These are phyloP conservation scores for Iguana delicatissima DNA, from an alignment of 2,797 vertebrate genomes.

Conservation along the genomic window DNA sequence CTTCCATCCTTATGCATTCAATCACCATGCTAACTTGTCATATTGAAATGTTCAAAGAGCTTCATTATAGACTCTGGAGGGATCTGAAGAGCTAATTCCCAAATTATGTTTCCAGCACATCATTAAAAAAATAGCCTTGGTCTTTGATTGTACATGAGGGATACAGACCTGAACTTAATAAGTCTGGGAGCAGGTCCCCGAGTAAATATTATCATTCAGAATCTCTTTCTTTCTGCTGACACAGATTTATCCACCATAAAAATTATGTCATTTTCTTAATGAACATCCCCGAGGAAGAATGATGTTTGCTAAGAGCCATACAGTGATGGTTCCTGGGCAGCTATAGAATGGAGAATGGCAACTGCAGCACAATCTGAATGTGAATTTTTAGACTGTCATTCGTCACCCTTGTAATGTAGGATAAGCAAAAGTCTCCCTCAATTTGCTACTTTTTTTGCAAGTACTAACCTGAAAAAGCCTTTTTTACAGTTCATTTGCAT, in stretches of 20 bases:
- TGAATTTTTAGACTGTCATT: not conserved
- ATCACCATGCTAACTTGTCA: not conserved
- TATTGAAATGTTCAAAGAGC: not conserved
- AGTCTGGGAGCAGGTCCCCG: not conserved
- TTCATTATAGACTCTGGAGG: constrained; percentile 13
- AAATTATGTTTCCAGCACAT: not conserved
- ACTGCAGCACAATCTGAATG: not conserved
- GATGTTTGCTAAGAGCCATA: not conserved
- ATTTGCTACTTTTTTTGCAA: not conserved
- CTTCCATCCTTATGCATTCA: not conserved
- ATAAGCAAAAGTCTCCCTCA: too few relatives aligned
- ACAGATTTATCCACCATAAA: constrained; percentile 43
- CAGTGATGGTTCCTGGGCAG: not conserved
- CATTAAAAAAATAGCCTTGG: constrained; percentile 49
- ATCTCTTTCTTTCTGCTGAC: constrained; percentile 12
- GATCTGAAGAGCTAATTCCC: constrained; percentile 33
- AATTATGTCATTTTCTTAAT: not conserved
- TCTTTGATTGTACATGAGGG: constrained; percentile 18
- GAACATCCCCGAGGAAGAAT: constrained; percentile 22
- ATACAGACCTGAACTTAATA: not conserved
- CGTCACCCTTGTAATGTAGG: not conserved
- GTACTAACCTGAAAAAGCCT: too few relatives aligned
- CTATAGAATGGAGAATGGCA: not conserved
- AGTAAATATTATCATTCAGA: not conserved
- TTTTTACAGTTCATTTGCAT: too few relatives aligned